These are phyloP conservation scores for Heliocidaris tuberculata DNA, from an alignment of 35 echinoderm and acorn worm genomes.

Conservation along the genomic window DNA sequence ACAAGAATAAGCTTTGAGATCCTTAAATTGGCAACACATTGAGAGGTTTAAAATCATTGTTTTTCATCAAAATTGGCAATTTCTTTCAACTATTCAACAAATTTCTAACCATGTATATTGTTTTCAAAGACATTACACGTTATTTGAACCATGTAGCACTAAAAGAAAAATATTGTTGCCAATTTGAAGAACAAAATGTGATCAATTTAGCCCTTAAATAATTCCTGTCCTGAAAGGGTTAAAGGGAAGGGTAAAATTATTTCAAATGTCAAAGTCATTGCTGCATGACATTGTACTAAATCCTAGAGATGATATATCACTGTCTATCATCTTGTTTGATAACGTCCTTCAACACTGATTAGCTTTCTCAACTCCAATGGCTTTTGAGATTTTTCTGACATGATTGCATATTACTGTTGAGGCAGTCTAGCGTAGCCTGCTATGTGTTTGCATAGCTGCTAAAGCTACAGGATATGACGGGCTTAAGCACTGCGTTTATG, in stretches of 20 bases:
- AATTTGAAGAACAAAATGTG: too few relatives aligned
- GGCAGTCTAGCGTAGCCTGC: not conserved
- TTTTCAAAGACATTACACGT: too few relatives aligned
- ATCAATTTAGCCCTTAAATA: too few relatives aligned
- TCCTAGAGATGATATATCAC: not conserved
- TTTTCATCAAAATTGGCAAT: too few relatives aligned
- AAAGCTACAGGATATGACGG: not conserved
- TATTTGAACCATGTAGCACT: too few relatives aligned
- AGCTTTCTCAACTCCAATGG: not conserved
- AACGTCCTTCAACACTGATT: not conserved
- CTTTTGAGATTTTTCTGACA: not conserved
- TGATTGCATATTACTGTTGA: not conserved
- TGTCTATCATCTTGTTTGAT: not conserved
- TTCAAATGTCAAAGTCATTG: conserved; percentile 13
- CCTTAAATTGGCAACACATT: too few relatives aligned
- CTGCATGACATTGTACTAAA: not conserved
- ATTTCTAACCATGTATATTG: too few relatives aligned
- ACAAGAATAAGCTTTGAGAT: too few relatives aligned
- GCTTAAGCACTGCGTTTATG: not conserved
- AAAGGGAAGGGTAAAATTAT: not conserved
- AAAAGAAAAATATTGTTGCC: too few relatives aligned
- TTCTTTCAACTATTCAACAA: too few relatives aligned
- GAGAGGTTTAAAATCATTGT: too few relatives aligned
- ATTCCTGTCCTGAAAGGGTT: too few relatives aligned
- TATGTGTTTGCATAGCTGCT: not conserved